Evolutionary conservation across 2,888 invertebrate species (phyloP).

Genomic region (Polia nebulosa): DNA sequence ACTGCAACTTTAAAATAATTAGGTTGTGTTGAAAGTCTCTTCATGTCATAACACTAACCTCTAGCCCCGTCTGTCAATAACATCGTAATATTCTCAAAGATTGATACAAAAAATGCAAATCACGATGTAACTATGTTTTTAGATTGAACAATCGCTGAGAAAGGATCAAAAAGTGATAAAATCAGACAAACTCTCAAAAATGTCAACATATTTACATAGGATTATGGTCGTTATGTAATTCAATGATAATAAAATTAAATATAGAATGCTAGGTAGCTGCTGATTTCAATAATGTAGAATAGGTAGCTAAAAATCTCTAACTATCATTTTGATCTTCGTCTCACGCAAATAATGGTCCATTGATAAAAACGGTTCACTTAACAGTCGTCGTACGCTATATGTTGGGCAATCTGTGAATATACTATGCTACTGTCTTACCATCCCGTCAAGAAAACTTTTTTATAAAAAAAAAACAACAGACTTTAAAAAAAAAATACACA

Average conservation of each 20-base stretch:
- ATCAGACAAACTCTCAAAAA: not conserved
- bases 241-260: not conserved
- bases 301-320: not conserved
- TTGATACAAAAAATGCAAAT: slow-evolving; percentile 52
- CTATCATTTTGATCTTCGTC: slow-evolving; percentile 47
- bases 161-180: slow-evolving; percentile 25
- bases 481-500: too few relatives aligned
- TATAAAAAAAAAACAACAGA: too few relatives aligned
- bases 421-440: slow-evolving; percentile 4
- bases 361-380: slow-evolving; percentile 53
- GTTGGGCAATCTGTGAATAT: slow-evolving; percentile 39
- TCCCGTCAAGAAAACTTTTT: too few relatives aligned
- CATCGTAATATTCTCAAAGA: slow-evolving; percentile 40
- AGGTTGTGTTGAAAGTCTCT: slow-evolving; percentile 38
- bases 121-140: slow-evolving; percentile 12
- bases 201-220: slow-evolving; percentile 15
- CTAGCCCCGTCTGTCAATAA: slow-evolving; percentile 50
- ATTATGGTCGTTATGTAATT: not conserved
- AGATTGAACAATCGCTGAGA: slow-evolving; percentile 34
- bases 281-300: slow-evolving; percentile 6
- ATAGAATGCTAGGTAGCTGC: not conserved
- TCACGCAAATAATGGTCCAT: slow-evolving; percentile 60
- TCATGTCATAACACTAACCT: slow-evolving; percentile 59
- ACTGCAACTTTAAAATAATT: slow-evolving; percentile 14
- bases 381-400: slow-evolving; percentile 23